Conservation (phyloP, 2,797 vertebrate genomes). For the Etheostoma perlongum region DNA sequence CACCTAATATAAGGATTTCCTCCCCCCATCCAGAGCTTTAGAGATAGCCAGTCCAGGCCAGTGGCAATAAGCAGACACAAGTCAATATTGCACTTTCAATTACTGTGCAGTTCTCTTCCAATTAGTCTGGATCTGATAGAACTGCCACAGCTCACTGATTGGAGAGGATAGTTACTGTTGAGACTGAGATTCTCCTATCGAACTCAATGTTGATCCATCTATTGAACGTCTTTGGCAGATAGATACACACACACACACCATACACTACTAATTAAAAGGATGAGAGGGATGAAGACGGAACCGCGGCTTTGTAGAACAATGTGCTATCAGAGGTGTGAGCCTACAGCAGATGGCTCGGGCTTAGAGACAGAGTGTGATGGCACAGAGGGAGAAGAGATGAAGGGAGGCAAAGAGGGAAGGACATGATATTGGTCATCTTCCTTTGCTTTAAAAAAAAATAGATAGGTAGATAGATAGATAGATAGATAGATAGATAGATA, state of each 20-base stretch:
- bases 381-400: constrained; percentile 21
- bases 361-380: constrained; percentile 33
- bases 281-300: constrained; percentile 49
- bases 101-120: constrained; percentile 61
- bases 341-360: constrained; percentile 72
- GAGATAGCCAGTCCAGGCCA: constrained; percentile 29
- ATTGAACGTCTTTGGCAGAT: constrained; percentile 52
- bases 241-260: constrained; percentile 32
- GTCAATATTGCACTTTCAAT: constrained; percentile 78
- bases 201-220: constrained; percentile 56
- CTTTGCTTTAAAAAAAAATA: neutral
- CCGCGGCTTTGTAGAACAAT: constrained; percentile 55
- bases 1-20: constrained; percentile 2
- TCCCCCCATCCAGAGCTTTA: constrained; percentile 23
- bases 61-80: constrained; percentile 53
- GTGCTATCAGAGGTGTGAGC: constrained; percentile 72
- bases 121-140: constrained; percentile 76
- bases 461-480: no score
- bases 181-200: constrained; percentile 46
- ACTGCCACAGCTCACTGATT: constrained; percentile 46
- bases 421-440: constrained; percentile 13
- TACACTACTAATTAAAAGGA: constrained; percentile 58
- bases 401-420: constrained; percentile 8
- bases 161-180: constrained; percentile 38
- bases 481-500: neutral